These are phyloP conservation scores for Drosophila murphyi DNA, from an alignment of 1,140 invertebrate genomes.

Conservation along the genomic window DNA sequence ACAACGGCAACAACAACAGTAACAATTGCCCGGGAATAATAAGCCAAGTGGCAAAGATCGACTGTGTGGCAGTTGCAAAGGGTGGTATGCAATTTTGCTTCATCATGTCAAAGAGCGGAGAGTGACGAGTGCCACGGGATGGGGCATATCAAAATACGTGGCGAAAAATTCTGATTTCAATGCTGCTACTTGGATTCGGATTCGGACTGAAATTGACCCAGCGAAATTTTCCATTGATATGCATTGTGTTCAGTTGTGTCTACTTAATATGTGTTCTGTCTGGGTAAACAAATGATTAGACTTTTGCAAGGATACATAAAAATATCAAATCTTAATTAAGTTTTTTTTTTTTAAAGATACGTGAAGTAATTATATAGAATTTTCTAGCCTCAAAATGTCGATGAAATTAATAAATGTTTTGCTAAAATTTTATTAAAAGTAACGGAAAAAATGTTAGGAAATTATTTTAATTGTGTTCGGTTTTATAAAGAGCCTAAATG, in stretches of 20 bases:
- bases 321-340: not conserved
- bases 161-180: conserved; percentile 33
- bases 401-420: no score
- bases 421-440: no score
- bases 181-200: conserved; percentile 10
- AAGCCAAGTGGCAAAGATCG: conserved; percentile 38
- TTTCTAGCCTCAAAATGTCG: no score
- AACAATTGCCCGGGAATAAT: conserved; percentile 24
- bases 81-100: conserved; percentile 32
- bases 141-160: conserved; percentile 54
- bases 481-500: no score
- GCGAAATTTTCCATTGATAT: conserved; percentile 57
- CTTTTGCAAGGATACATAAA: not conserved
- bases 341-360: not conserved
- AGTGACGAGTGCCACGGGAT: not conserved
- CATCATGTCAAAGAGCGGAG: conserved; percentile 34
- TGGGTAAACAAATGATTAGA: not conserved
- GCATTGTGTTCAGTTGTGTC: conserved; percentile 10
- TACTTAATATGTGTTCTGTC: conserved; percentile 5
- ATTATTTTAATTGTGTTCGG: no score
- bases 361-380: no score
- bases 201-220: conserved; percentile 47
- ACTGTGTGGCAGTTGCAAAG: not conserved
- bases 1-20: conserved; percentile 69
- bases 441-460: no score